phyloP scores from a whole-genome alignment of 2,113 vertebrate species.

The Pardalotus punctatus region DNA sequence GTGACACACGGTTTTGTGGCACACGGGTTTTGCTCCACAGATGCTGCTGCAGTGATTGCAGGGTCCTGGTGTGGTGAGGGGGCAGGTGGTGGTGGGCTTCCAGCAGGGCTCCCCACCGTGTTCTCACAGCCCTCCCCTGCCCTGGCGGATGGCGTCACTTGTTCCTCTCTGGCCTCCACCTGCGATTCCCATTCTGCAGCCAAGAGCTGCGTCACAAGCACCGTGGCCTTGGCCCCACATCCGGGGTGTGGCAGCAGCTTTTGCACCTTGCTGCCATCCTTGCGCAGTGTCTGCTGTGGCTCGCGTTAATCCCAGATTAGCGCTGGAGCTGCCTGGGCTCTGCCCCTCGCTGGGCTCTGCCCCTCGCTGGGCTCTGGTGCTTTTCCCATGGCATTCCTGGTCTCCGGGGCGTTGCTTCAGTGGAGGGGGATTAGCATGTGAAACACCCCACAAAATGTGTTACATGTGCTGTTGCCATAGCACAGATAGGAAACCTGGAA shows the following conservation, averaged over 20 bases:
- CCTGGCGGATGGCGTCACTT: rapidly evolving
- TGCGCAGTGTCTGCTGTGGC: rapidly evolving
- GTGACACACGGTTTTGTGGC: too few species aligned
- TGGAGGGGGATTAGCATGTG: rapidly evolving
- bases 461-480: neutral
- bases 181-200: rapidly evolving
- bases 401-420: neutral
- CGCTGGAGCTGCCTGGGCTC: rapidly evolving
- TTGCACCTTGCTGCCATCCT: neutral
- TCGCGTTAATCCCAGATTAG: rapidly evolving
- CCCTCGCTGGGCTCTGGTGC: rapidly evolving
- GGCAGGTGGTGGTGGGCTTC: neutral
- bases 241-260: neutral
- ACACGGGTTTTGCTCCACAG: neutral
- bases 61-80: rapidly evolving
- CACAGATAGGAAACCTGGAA: neutral
- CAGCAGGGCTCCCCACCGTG: rapidly evolving
- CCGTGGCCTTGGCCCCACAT: rapidly evolving
- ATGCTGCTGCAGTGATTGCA: rapidly evolving
- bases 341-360: neutral
- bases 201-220: rapidly evolving
- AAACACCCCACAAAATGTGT: neutral
- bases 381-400: rapidly evolving
- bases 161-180: neutral
- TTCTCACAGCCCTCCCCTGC: neutral